Conservation (phyloP, 2,113 vertebrate genomes). For the Campylomormyrus numenius region DNA sequence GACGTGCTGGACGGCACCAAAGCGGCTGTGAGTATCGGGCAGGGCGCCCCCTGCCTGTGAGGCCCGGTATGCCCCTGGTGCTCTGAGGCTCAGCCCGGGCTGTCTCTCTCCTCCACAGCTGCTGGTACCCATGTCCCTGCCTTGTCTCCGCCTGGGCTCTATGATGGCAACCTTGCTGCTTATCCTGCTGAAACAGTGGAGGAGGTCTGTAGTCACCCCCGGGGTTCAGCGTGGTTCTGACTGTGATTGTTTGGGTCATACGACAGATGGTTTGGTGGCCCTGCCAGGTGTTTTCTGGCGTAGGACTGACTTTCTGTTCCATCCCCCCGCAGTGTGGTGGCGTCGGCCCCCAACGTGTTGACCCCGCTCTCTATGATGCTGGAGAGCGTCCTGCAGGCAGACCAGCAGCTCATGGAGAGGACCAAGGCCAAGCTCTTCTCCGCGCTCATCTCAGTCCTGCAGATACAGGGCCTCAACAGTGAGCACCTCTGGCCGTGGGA, state of each 20-base stretch:
- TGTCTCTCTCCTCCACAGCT: slow-evolving; percentile 56
- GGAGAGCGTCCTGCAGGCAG: slow-evolving; percentile 83
- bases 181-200: slow-evolving; percentile 88
- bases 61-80: not conserved
- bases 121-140: slow-evolving; percentile 68
- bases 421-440: slow-evolving; percentile 93
- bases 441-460: slow-evolving; percentile 81
- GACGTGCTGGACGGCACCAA: slow-evolving; percentile 82
- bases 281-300: not conserved
- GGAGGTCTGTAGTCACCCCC: slow-evolving; percentile 57
- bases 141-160: slow-evolving; percentile 83
- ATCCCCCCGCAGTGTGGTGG: slow-evolving; percentile 64
- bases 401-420: slow-evolving; percentile 86
- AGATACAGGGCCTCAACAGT: slow-evolving; percentile 88
- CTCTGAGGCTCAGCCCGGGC: not conserved
- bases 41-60: not conserved
- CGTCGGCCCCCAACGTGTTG: slow-evolving; percentile 76
- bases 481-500: slow-evolving; percentile 16
- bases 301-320: not conserved
- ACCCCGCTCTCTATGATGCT: slow-evolving; percentile 81
- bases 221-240: not conserved
- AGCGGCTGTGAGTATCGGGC: slow-evolving; percentile 67
- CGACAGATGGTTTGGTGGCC: not conserved
- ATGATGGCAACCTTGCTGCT: slow-evolving; percentile 88
- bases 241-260: not conserved